Percentiles rank a stretch among this genome's conserved stretches.
These are phyloP conservation scores for Sebastes oblongus DNA, from an alignment of 2,797 vertebrate species.

Conservation along the genomic window DNA sequence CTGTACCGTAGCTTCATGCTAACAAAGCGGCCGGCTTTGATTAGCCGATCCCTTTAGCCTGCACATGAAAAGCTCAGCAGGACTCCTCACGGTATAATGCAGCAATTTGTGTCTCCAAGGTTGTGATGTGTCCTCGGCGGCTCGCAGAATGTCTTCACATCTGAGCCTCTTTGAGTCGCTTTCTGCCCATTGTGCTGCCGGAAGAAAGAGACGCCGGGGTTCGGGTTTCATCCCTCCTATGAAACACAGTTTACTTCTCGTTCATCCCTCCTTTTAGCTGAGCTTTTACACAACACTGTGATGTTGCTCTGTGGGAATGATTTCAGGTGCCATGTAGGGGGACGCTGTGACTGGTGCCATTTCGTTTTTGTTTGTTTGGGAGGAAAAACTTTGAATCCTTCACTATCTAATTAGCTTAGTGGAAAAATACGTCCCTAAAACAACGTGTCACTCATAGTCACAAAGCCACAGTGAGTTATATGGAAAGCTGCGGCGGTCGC, in stretches of 20 bases:
- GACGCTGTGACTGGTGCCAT: neutral
- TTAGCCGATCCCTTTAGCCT: conserved; percentile 50
- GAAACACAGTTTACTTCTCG: conserved; percentile 15
- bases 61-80: conserved; percentile 71
- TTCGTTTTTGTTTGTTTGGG: neutral
- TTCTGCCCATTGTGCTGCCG: conserved; percentile 50
- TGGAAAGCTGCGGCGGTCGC: too few relatives aligned
- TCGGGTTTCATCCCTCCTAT: neutral
- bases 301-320: neutral
- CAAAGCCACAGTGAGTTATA: too few relatives aligned
- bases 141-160: conserved; percentile 50
- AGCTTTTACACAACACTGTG: neutral
- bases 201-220: conserved; percentile 43
- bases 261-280: neutral
- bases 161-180: conserved; percentile 62
- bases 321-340: neutral
- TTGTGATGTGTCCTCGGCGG: conserved; percentile 44
- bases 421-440: neutral
- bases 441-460: neutral
- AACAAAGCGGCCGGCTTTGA: conserved; percentile 39
- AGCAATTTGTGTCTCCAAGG: conserved; percentile 70
- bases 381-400: neutral
- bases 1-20: neutral
- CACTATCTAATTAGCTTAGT: too few relatives aligned
- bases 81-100: conserved; percentile 60